phyloP scores from a whole-genome alignment of 2,797 vertebrate genomes.

The Tapirus indicus region DNA sequence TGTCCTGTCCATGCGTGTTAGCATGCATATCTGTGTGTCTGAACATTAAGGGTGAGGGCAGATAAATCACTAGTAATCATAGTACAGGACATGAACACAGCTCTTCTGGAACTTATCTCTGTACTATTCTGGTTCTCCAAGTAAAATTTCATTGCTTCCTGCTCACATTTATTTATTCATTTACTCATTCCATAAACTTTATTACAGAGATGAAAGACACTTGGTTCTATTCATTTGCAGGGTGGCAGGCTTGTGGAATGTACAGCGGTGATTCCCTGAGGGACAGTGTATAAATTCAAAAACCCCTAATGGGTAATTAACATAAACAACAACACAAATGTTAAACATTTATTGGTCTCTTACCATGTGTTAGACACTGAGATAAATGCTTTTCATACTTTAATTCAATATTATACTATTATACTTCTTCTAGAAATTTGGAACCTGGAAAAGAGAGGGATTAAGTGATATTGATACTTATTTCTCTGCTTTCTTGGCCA shows the following conservation, averaged over 20 bases:
- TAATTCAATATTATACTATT: not conserved
- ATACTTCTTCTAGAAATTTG: not conserved
- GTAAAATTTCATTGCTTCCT: not conserved
- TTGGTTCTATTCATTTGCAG: too few relatives aligned
- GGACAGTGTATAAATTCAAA: rapidly evolving
- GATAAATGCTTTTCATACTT: not conserved
- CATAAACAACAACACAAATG: not conserved
- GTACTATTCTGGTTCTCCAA: not conserved
- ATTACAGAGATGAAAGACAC: not conserved
- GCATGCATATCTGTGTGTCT: not conserved
- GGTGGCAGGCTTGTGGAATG: rapidly evolving
- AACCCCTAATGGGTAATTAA: rapidly evolving
- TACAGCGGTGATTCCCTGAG: rapidly evolving
- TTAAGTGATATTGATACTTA: not conserved
- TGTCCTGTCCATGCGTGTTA: not conserved
- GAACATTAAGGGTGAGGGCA: not conserved
- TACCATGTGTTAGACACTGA: not conserved
- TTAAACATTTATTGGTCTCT: not conserved
- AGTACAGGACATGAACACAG: rapidly evolving
- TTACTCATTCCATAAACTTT: not conserved
- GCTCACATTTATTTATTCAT: too few relatives aligned
- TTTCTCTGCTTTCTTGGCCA: not conserved
- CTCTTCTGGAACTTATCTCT: not conserved
- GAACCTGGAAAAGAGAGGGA: rapidly evolving
- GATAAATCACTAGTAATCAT: not conserved